phyloP scores from a whole-genome alignment of 2,113 vertebrate genomes.

The Circaetus gallicus region DNA sequence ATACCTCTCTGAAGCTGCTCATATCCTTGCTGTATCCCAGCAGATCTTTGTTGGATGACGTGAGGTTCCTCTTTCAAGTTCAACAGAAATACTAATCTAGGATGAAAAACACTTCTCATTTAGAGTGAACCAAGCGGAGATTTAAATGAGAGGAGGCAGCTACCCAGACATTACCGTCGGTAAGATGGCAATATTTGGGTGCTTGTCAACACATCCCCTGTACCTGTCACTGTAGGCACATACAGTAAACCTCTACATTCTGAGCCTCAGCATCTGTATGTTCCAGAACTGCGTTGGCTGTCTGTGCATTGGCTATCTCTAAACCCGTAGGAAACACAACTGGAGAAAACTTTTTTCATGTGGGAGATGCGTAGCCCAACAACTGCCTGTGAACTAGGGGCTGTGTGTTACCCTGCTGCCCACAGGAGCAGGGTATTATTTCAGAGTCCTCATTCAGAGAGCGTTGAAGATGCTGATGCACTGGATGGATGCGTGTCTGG shows the following conservation, averaged over 20 bases:
- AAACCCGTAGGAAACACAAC: not conserved
- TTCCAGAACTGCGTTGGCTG: not conserved
- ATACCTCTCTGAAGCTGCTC: not conserved
- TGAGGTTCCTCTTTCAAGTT: not conserved
- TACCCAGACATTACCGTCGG: fast-evolving
- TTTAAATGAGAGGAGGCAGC: not conserved
- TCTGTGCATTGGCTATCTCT: not conserved
- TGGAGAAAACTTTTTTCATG: not conserved
- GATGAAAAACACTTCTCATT: not conserved
- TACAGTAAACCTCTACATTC: fast-evolving
- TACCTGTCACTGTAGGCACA: too few relatives aligned
- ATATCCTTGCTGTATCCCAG: not conserved
- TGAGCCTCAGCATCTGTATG: not conserved
- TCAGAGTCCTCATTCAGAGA: not conserved
- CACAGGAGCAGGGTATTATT: not conserved
- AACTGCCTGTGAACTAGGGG: not conserved
- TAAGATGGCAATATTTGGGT: too few relatives aligned
- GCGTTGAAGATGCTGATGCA: not conserved
- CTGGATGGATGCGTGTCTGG: not conserved
- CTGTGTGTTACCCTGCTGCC: not conserved
- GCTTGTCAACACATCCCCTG: not conserved
- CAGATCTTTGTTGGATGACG: not conserved
- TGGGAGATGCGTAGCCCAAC: not conserved
- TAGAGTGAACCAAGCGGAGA: not conserved
- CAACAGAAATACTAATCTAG: not conserved